Base-by-base conservation (phyloP, 2,113 vertebrate species). In the Halcyon senegalensis region DNA sequence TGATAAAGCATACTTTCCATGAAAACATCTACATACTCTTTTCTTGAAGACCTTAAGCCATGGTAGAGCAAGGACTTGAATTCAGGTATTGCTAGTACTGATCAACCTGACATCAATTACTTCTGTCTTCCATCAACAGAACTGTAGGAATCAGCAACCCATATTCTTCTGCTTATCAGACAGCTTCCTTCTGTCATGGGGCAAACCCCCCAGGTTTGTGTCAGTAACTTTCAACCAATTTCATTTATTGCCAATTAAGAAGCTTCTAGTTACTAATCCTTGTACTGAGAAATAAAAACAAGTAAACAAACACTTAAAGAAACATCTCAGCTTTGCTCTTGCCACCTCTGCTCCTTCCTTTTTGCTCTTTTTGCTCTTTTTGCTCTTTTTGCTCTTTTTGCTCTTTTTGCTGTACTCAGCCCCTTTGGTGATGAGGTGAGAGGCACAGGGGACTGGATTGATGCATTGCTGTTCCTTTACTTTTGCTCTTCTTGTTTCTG, bases 371-470 rank as follows among this genome's bases (percentile, higher is more conserved):
- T 37, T 51, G 25, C 19, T 4, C 33, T 35, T 18, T 78, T 37
- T 50, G 25, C 19, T 4, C 33, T 35, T 18, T 78, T 37, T 50
- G 25, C 19, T 4, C 1, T 89, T 81, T 82, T 78, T 16, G 24
- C 7, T 33, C 33, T 37, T 18, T 75, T 37, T 51, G 25, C 19
- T 4, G 0, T n/a, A 35, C 12, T 44, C 27, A 53, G 39, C 17
- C 9, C 8, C n/a, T 75, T 81, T 1, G 2, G 46, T 39, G 10
- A 13, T 13, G 27, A 2, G 0, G 1, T 0, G 2, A 35, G 9
- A 75, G 30, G 11, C 28, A 79, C 27, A 28, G 41, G 23, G 23
- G 9, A 28, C 23, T 60, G 53, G 13, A 4, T 21, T 41, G 21
- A 25, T n/a, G 30, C 23, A 16, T 11, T 50, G 11, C 3, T 75